Evolutionary conservation across 2,888 invertebrate genomes (phyloP).

Genomic region (Nomada flava): DNA sequence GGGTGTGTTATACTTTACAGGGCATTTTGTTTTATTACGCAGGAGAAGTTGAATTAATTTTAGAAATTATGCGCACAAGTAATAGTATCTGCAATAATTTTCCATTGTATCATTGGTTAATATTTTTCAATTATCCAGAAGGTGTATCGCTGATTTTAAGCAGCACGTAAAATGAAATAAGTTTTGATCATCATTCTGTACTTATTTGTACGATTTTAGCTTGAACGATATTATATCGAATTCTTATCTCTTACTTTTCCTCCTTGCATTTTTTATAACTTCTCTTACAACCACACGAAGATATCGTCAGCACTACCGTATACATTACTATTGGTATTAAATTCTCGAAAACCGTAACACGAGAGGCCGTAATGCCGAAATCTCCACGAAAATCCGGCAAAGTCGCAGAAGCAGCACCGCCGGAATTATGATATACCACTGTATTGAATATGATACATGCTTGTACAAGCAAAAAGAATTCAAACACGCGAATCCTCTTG

Average conservation of each 20-base stretch:
- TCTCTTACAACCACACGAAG: not conserved
- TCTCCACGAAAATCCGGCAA: constrained; percentile 42
- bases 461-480: constrained; percentile 32
- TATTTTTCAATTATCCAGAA: too few species aligned
- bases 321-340: constrained; percentile 20
- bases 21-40: not conserved
- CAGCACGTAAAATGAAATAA: too few species aligned
- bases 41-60: not conserved
- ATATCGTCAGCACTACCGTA: not conserved
- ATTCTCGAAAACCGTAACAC: constrained; percentile 23
- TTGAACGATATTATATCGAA: too few species aligned
- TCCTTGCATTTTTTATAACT: too few species aligned
- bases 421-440: constrained; percentile 75
- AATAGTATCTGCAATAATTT: too few species aligned
- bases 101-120: too few species aligned
- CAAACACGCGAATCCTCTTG: constrained; percentile 34
- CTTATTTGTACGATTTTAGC: not conserved
- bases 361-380: constrained; percentile 43
- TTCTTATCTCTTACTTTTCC: not conserved
- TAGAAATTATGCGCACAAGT: not conserved
- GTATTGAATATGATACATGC: constrained; percentile 72
- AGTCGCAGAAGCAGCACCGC: constrained; percentile 23
- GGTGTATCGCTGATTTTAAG: too few species aligned
- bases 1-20: too few species aligned
- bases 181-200: not conserved